These are phyloP conservation scores for Peromyscus leucopus DNA, from an alignment of 2,113 vertebrate species.

Conservation along the genomic window DNA sequence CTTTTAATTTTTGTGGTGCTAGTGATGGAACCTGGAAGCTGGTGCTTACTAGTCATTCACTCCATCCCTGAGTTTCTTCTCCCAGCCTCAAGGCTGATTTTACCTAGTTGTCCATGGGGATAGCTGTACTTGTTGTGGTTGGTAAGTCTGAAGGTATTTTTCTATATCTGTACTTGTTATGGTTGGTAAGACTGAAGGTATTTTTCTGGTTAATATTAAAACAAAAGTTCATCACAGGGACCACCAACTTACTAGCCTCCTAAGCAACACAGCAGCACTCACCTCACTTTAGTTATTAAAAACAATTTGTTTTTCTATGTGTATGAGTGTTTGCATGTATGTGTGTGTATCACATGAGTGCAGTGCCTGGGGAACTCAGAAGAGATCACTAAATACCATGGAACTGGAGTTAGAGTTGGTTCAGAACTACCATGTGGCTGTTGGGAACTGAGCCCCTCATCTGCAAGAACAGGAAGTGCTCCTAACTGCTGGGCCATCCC, in stretches of 20 bases:
- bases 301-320: not conserved
- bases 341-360: not conserved
- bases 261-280: not conserved
- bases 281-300: not conserved
- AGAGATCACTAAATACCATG: not conserved
- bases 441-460: not conserved
- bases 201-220: not conserved
- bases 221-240: not conserved
- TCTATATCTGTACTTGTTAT: not conserved
- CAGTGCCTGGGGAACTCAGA: not conserved
- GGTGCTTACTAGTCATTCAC: not conserved
- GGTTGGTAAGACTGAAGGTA: not conserved
- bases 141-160: not conserved
- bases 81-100: not conserved
- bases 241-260: not conserved
- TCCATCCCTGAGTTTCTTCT: not conserved
- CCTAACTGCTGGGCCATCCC: not conserved
- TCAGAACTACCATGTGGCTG: not conserved
- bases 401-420: not conserved
- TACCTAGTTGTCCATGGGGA: fast-evolving
- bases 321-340: not conserved
- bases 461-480: not conserved
- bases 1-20: not conserved
- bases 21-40: not conserved
- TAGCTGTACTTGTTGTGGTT: fast-evolving